Base-by-base conservation (phyloP, 2,797 vertebrate species). In the Distichodus sexfasciatus region DNA sequence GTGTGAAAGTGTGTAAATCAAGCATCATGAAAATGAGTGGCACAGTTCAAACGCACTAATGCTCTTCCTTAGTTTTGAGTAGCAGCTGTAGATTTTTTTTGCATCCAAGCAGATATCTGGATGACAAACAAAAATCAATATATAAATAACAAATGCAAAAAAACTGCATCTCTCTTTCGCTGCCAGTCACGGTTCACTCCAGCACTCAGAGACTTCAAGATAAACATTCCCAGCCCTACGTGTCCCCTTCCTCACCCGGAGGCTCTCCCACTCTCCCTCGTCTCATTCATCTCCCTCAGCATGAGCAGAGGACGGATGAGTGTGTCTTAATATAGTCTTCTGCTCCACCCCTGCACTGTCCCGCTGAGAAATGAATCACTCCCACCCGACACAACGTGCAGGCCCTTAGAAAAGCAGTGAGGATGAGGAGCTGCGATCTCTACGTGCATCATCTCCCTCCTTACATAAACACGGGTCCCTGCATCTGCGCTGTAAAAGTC, bases 301-400 rank as follows among this genome's bases (percentile, higher is more conserved):
- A 75, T 63, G 57, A 47, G 59, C 59, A 28, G 21, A 67, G 50
- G 75, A 61, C 36, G 65, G 58, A 67, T 72, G 68, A 69, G 75
- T 75, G 60, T 46, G 33, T 41, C 72, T 61, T 62, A 65, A 60
- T 74, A 67, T 67, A 71, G 72, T 46, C 51, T 58, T 53, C 41
- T 33, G 38, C 8, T 53, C 36, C 38, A 47, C n/a, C n/a, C n/a
- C 55, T 44, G 66, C 71, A 57, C 31, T 35, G 33, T 6, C 31
- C 38, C 11, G 26, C 64, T 74, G 63, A 66, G 50, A 55, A 66
- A 71, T 61, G 64, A 71, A 74, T 67, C 60, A 47, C 53, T 74
- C 60, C 47, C 47, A 65, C 35, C 35, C 4, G 26, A 53, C 35
- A 38, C 47, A 41, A 29, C 36, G 44, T 53, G 28, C 14, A n/a